Base-by-base conservation (phyloP, 1,140 invertebrate genomes). In the Papilio aristodemus region DNA sequence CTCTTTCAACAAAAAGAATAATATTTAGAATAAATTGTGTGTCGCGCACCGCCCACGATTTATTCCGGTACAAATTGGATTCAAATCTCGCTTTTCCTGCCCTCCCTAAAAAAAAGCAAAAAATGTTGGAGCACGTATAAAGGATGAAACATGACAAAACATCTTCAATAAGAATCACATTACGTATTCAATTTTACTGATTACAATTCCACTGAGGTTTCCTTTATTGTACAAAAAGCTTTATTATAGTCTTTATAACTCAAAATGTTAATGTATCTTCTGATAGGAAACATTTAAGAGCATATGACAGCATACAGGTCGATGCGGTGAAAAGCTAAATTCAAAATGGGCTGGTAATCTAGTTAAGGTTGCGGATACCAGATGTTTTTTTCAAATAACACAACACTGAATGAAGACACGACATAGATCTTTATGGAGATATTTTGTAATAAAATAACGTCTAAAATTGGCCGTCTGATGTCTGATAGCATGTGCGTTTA, bases 41-140 rank as follows among this genome's bases (percentile, higher is more conserved):
- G 75, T 73, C 81, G 74, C 71, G 79, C 76, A 80, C 79, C 84
- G 84, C 84, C 85, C 85, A 85, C 86, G 88, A 90, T 87, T 81
- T 87, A 90, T 86, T 80, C 77, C 81, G 77, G 86, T 84, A 87
- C 86, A 89, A 89, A 89, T 89, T 89, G 87, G 87, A 90, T 90
- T 88, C 89, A 89, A 86, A 84, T 84, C 79, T 74, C 81, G 78
- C 76, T 85, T 84, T 85, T 79, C 79, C 84, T 81, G 80, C 77
- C 78, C 82, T 85, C 86, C 83, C 79, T 81, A 79, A 81, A 80
- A 80, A 78, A 84, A 80, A 25, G 37, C 75, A 88, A 80, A 84
- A 90, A 89, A 83, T 87, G 84, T 87, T 90, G 87, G 87, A 88
- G 84, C 80, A 86, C 81, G 83, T 89, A 88, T 88, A 86, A 90